Percentiles rank a stretch among this genome's conserved stretches.
Conservation (phyloP, 2,113 vertebrate genomes). For the Clarias macrocephalus region DNA sequence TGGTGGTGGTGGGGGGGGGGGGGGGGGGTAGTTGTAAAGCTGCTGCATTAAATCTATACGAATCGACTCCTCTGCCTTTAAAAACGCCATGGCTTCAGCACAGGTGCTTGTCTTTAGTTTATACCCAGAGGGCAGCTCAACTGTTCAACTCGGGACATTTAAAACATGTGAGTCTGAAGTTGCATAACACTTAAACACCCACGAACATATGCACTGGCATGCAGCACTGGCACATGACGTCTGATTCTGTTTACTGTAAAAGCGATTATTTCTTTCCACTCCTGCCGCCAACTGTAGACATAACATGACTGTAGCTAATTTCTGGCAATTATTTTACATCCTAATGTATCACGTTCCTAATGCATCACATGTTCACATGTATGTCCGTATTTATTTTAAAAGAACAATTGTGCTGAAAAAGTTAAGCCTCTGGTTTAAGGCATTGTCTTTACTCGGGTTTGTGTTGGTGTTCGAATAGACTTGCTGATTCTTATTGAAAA, state of each 20-base stretch:
- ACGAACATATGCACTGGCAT: background rate
- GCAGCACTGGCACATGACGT: background rate
- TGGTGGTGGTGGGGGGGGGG: no score
- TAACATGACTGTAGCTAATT: background rate
- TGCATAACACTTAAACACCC: background rate
- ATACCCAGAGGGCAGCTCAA: background rate
- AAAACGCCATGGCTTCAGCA: background rate
- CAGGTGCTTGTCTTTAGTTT: background rate
- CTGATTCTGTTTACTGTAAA: background rate
- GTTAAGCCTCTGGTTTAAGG: background rate
- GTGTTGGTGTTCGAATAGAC: background rate
- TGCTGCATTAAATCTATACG: background rate
- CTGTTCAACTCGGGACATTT: background rate
- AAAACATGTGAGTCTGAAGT: background rate
- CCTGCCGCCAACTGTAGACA: background rate
- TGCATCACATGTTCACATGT: background rate
- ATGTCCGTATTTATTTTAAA: background rate
- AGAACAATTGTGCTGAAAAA: background rate
- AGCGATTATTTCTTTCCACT: background rate
- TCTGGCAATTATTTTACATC: background rate
- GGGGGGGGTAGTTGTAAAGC: background rate
- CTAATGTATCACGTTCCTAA: no score
- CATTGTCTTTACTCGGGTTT: background rate
- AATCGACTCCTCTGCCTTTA: background rate
- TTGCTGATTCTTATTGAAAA: background rate